Conservation (phyloP, 1,140 invertebrate species). For the Cydia strobilella region DNA sequence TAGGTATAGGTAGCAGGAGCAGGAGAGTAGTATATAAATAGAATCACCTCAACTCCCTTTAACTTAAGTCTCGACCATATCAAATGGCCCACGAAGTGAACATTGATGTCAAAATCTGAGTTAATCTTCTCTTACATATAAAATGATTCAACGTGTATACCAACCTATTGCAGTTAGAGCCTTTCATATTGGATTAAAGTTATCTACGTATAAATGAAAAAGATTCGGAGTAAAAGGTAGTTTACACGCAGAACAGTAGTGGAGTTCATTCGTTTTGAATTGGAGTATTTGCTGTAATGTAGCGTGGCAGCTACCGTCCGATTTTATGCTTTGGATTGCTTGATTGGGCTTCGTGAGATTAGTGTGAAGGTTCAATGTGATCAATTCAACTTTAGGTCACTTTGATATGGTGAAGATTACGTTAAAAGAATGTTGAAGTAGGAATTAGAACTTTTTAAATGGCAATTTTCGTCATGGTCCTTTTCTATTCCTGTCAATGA, state of each 20-base stretch:
- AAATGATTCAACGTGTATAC: neutral
- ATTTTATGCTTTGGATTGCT: constrained; percentile 38
- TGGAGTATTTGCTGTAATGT: constrained; percentile 31
- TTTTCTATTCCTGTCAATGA: no score
- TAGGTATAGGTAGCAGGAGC: no score
- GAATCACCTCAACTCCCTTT: neutral
- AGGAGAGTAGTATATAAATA: no score
- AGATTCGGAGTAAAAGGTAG: neutral
- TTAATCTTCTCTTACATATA: neutral
- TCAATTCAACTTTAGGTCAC: neutral
- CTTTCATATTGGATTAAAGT: neutral
- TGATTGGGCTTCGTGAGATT: constrained; percentile 23
- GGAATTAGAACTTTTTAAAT: neutral
- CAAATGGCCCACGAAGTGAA: constrained; percentile 1
- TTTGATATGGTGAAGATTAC: neutral
- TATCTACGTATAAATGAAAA: constrained; percentile 1
- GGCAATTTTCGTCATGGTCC: no score
- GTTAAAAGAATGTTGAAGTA: neutral
- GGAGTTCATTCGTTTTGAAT: neutral
- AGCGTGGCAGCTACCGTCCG: constrained; percentile 35
- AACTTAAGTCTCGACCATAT: neutral
- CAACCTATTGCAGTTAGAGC: neutral
- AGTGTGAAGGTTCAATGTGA: constrained; percentile 1
- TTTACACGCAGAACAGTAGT: neutral
- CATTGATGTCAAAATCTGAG: neutral